Evolutionary conservation across 2,888 invertebrate genomes (phyloP).

Genomic region (Dasysyrphus albostriatus): DNA sequence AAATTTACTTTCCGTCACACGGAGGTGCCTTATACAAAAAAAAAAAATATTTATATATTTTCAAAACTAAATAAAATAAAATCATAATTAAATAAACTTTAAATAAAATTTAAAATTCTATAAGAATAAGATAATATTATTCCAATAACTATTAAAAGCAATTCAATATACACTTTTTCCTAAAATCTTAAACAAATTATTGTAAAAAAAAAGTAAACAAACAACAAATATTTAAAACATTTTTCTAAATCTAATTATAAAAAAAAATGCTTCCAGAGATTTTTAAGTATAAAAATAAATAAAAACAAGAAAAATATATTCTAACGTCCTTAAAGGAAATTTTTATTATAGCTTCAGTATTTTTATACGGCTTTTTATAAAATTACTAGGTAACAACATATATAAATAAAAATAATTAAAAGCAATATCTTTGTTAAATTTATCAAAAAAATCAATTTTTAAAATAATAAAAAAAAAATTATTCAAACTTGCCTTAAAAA

Average conservation of each 20-base stretch:
- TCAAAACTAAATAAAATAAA: conserved; percentile 36
- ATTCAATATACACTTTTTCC: conserved; percentile 70
- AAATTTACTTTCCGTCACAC: conserved; percentile 83
- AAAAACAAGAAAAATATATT: conserved; percentile 71
- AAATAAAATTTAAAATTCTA: conserved; percentile 42
- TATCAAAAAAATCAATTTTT: conserved; percentile 52
- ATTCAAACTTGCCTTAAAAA: conserved; percentile 56
- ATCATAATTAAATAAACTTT: background rate
- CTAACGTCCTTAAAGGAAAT: conserved; percentile 79
- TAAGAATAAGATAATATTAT: conserved; percentile 25
- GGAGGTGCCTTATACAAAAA: conserved; percentile 84
- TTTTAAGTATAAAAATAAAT: conserved; percentile 30
- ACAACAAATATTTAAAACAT: conserved; percentile 12
- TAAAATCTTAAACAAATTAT: conserved; percentile 40
- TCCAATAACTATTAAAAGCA: conserved; percentile 56
- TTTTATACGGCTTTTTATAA: conserved; percentile 79
- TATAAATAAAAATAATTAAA: conserved; percentile 60
- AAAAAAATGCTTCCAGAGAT: conserved; percentile 69
- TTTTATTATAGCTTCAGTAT: conserved; percentile 75
- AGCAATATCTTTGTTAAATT: conserved; percentile 50
- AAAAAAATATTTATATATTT: conserved; percentile 74
- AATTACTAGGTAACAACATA: conserved; percentile 18
- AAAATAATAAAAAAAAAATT: background rate
- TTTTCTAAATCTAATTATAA: conserved; percentile 54
- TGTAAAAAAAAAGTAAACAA: conserved; percentile 47